Evolutionary conservation across 2,888 invertebrate genomes (phyloP), one percentile per base, ranked within the genome.

Genomic region (Agonopterix alstromeriana): DNA sequence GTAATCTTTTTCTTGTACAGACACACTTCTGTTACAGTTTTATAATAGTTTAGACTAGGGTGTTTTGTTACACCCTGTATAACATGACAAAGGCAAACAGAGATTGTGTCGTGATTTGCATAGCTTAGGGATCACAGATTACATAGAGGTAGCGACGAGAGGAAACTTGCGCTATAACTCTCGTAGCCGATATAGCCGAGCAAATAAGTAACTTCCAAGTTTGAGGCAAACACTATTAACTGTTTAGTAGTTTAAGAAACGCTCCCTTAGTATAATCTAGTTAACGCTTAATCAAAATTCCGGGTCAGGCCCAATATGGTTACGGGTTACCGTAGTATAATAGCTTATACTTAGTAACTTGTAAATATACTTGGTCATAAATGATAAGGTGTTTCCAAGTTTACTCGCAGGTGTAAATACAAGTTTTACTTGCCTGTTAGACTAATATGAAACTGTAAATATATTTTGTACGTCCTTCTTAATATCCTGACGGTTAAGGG

Each of bases 201-300:
- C 76, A 79, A 78, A 81, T 82, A 80, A 81, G 78, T 78, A 75
- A 79, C 73, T 78, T 61, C 57, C 68, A 77, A 81, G 77, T 81
- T 80, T 72, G 59, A 65, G 68, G 72, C 76, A 75, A 80, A 80
- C 77, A 72, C 79, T 78, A 82, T 82, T 82, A 82, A 81, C 77
- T 77, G 79, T 82, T 77, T 68, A 75, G 74, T 78, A 81, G 78
- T 78, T 83, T 81, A 80, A 81, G 83, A 82, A 82, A 81, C 75
- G 73, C 76, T 69, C 76, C 75, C 76, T 69, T 65, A 70, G 65
- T 65, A 73, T 81, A 82, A 82, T 82, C 82, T 81, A 74, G 78
- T 82, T 82, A 73, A 68, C 72, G 70, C 79, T 79, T 82, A 82
- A 83, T 83, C 82, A 82, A 80, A 83, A 83, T 82, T 81, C 77